These are phyloP conservation scores for Phaetusa simplex DNA, from an alignment of 2,113 vertebrate genomes.

Conservation along the genomic window DNA sequence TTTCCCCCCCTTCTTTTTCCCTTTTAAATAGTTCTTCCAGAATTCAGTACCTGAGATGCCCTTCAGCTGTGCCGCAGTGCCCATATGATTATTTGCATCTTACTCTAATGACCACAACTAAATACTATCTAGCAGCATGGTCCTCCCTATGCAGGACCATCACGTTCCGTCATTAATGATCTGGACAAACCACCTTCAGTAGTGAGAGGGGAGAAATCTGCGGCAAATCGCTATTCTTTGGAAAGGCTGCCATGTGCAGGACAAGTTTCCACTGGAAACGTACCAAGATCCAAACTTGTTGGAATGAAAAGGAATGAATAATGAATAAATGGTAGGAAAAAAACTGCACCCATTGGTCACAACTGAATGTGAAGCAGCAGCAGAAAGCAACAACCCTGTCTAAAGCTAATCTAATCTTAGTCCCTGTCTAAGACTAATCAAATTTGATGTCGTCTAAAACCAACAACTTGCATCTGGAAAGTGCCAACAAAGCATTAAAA, in stretches of 20 bases:
- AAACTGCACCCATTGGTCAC: not conserved
- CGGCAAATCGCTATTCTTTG: not conserved
- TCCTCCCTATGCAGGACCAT: not conserved
- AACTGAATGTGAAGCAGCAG: not conserved
- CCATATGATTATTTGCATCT: not conserved
- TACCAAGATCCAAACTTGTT: not conserved
- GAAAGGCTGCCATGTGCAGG: not conserved
- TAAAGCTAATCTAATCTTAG: not conserved
- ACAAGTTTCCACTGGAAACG: not conserved
- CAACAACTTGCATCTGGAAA: not conserved
- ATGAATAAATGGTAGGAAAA: not conserved
- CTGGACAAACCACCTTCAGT: not conserved
- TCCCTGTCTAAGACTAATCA: not conserved
- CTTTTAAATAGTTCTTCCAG: not conserved
- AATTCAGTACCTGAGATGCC: not conserved
- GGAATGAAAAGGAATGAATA: not conserved
- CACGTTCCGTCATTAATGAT: not conserved
- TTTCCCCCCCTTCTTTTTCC: not conserved
- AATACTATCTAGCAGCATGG: not conserved
- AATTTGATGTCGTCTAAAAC: not conserved
- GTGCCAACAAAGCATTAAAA: not conserved
- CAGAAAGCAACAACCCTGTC: not conserved
- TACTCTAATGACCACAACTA: not conserved
- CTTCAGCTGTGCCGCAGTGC: not conserved
- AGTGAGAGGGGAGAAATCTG: not conserved